Base-by-base conservation (phyloP, 2,888 invertebrate genomes). In the Eurytoma californica region DNA sequence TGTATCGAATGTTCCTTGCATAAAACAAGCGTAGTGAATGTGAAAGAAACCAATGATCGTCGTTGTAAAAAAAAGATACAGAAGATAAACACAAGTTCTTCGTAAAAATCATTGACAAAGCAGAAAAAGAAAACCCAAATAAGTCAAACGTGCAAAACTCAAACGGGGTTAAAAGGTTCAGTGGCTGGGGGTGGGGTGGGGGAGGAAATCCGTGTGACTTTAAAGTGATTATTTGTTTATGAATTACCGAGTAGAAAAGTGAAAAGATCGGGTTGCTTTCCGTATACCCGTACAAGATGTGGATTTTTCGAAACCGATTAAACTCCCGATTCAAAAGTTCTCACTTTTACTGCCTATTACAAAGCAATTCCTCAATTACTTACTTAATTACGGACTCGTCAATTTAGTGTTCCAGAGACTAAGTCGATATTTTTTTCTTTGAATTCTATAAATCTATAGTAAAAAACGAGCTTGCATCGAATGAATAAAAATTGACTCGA, bases 81-180 rank as follows among this genome's bases (percentile, higher is more conserved):
- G 28, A 16, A 9, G 49, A 14, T 39, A 61, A 58, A 72, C 57
- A 58, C 16, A 72, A 53, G 1, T 20, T 13, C 0, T 39, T 39
- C 9, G 39, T 39, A 39, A 39, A 72, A 75, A 72, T 75, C 24
- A 72, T 72, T 72, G 80, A 82, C 74, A 69, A 82, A 80, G 76
- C 79, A 82, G 76, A 83, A 80, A 66, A 77, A 82, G 79, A 80
- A 82, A 70, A 75, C 53, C 67, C 70, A 74, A 77, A 58, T 28
- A 63, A 80, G 53, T 69, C 53, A 80, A 77, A 74, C 77, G 73
- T 80, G 80, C 80, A 80, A 79, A 82, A 80, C 66, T 82, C 73
- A 80, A 83, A 82, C 72, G 28, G 60, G 65, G 69, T 68, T 76
- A 69, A 12, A 63, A 30, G 39, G 58, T 75, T 9, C 20, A 49